Percentiles rank a stretch among this genome's conserved stretches.
phyloP scores from a whole-genome alignment of 2,888 invertebrate species.

The Isotomurus palustris region DNA sequence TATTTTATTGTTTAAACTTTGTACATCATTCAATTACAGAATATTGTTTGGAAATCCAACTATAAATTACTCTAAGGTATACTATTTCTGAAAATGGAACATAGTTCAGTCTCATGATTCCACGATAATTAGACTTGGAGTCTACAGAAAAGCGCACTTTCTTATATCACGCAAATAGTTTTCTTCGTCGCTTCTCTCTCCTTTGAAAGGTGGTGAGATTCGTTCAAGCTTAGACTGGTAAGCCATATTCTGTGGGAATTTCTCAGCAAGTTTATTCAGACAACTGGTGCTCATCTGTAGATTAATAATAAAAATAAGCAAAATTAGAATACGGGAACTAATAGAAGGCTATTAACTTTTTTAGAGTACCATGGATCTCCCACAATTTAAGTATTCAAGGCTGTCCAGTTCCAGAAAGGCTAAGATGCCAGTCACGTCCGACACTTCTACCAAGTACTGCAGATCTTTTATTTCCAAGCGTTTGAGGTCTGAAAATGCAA shows the following conservation, averaged over 20 bases:
- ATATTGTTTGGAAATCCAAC: too few relatives aligned
- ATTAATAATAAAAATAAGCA: not conserved
- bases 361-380: constrained; percentile 23
- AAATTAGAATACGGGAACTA: not conserved
- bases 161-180: constrained; percentile 12
- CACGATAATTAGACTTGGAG: not conserved
- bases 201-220: too few relatives aligned
- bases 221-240: too few relatives aligned
- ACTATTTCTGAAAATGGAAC: too few relatives aligned
- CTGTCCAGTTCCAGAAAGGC: constrained; percentile 24
- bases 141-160: constrained; percentile 29
- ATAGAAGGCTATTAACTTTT: not conserved
- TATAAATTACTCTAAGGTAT: too few relatives aligned
- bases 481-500: constrained; percentile 20
- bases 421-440: constrained; percentile 29
- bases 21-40: too few relatives aligned
- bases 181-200: constrained; percentile 22
- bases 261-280: constrained; percentile 12
- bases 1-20: too few relatives aligned
- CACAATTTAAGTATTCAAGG: constrained; percentile 21
- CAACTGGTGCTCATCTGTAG: constrained; percentile 22
- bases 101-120: too few relatives aligned
- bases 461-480: constrained; percentile 28
- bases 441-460: constrained; percentile 24
- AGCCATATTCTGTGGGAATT: constrained; percentile 22